phyloP scores from a whole-genome alignment of 2,797 vertebrate species.

The Anas georgica region DNA sequence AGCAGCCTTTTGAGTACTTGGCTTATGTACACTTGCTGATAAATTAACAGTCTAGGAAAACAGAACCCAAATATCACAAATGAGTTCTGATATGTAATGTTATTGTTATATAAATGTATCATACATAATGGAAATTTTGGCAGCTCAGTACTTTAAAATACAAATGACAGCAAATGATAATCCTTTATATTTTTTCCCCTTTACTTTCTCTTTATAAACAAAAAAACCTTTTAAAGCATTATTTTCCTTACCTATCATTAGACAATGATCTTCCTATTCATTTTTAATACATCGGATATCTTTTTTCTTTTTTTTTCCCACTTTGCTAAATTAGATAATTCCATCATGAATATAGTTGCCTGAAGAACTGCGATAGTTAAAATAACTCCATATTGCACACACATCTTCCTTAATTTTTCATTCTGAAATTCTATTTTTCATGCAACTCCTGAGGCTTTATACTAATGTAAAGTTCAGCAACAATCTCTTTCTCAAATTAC shows the following conservation, averaged over 20 bases:
- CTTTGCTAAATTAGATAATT: constrained; percentile 47
- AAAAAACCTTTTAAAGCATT: background rate
- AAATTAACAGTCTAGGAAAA: background rate
- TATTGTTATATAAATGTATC: background rate
- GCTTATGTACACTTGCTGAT: background rate
- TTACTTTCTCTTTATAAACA: background rate
- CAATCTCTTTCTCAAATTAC: constrained; percentile 30
- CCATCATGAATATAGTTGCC: constrained; percentile 44
- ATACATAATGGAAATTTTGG: background rate
- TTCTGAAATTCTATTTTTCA: constrained; percentile 49
- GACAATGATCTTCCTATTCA: constrained; percentile 3
- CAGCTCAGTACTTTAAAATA: background rate
- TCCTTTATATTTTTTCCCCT: background rate
- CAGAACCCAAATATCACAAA: background rate
- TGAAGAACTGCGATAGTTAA: constrained; percentile 49
- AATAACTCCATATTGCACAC: constrained; percentile 38
- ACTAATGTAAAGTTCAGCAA: constrained; percentile 23
- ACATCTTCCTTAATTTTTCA: constrained; percentile 52
- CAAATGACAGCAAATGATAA: background rate
- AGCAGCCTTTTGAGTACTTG: background rate
- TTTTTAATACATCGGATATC: constrained; percentile 33
- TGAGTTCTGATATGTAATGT: background rate
- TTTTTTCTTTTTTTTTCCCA: background rate
- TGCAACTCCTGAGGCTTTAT: constrained; percentile 24
- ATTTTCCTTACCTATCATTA: constrained; percentile 12